Conservation (phyloP, 1,140 invertebrate genomes). For the Bombus confusus region DNA sequence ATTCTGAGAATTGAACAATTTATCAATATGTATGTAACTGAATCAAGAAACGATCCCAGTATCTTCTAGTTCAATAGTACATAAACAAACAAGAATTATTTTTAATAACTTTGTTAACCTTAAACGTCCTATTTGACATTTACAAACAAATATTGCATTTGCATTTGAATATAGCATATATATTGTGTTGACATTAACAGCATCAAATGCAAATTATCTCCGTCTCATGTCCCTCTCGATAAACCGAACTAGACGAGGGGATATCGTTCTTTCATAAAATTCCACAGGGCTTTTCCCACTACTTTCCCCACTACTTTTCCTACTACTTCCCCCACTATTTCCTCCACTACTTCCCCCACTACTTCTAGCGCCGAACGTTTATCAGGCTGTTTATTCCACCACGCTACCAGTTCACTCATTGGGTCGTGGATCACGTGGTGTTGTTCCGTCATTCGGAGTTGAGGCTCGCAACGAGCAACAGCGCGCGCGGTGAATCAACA, state of each 20-base stretch:
- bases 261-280: not conserved
- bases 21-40: too few relatives aligned
- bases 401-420: not conserved
- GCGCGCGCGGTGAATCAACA: not conserved
- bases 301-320: not conserved
- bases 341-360: not conserved
- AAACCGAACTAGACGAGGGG: not conserved
- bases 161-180: not conserved
- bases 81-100: not conserved
- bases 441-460: not conserved
- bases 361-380: not conserved
- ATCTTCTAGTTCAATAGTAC: not conserved
- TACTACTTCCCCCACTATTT: not conserved
- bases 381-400: not conserved
- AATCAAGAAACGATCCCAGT: too few relatives aligned
- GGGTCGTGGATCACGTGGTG: slow-evolving; percentile 23
- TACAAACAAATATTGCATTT: not conserved
- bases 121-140: not conserved
- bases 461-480: not conserved
- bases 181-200: not conserved
- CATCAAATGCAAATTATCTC: not conserved
- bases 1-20: too few relatives aligned
- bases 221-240: not conserved
- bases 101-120: not conserved
- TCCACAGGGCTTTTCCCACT: not conserved